Conservation (phyloP, 1,140 invertebrate species). For the Olivierus martensii region DNA sequence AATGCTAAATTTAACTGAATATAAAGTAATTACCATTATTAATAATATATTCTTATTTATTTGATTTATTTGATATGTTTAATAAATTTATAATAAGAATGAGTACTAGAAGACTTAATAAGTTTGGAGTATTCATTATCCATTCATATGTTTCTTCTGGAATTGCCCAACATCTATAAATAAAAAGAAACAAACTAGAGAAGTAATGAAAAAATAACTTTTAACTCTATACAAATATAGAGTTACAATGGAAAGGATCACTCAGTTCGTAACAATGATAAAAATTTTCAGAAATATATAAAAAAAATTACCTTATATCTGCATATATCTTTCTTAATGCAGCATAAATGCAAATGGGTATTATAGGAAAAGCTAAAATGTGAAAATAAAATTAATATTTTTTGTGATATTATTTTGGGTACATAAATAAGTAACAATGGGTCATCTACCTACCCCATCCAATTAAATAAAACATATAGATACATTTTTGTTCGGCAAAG, state of each 20-base stretch:
- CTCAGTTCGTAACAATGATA: neutral
- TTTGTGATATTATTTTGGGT: too few species aligned
- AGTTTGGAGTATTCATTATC: slow-evolving; percentile 36
- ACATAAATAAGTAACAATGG: too few species aligned
- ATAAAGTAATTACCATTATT: neutral
- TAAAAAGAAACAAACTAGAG: neutral
- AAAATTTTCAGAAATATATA: too few species aligned
- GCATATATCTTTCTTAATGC: too few species aligned
- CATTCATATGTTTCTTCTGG: slow-evolving; percentile 33
- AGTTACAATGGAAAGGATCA: neutral
- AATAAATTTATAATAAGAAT: neutral
- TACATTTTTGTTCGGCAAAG: slow-evolving; percentile 36
- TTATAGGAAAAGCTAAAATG: too few species aligned
- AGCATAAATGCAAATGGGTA: too few species aligned
- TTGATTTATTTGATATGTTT: neutral
- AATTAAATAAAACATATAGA: slow-evolving; percentile 34
- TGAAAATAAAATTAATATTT: too few species aligned
- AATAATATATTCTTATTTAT: neutral
- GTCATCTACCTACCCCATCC: slow-evolving; percentile 44
- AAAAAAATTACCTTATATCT: too few species aligned
- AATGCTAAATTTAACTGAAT: slow-evolving; percentile 16
- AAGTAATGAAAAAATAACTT: neutral
- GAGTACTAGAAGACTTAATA: slow-evolving; percentile 37
- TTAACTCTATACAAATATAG: neutral
- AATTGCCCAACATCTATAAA: slow-evolving; percentile 33